These are phyloP conservation scores for Zaprionus obscuricornis DNA, from an alignment of 2,888 invertebrate species.

Conservation along the genomic window DNA sequence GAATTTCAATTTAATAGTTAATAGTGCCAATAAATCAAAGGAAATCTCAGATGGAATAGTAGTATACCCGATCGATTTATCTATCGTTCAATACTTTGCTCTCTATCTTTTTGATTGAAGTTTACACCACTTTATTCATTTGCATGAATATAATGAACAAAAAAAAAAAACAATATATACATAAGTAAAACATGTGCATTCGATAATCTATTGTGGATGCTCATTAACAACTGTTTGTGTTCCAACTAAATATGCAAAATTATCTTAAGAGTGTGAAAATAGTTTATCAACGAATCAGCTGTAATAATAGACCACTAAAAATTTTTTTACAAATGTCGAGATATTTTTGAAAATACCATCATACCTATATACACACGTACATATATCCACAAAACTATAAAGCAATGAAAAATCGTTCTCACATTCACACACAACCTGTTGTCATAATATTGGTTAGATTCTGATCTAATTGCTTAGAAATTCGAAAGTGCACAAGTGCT, in stretches of 20 bases:
- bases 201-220: too few species aligned
- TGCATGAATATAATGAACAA: too few species aligned
- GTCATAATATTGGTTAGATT: too few species aligned
- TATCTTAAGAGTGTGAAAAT: conserved; percentile 12
- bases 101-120: conserved; percentile 13
- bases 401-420: conserved; percentile 10
- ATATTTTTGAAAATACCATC: conserved; percentile 28
- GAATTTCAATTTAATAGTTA: conserved; percentile 24
- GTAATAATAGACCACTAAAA: conserved; percentile 23
- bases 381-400: conserved; percentile 18
- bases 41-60: conserved; percentile 51
- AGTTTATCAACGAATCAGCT: conserved; percentile 21
- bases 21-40: conserved; percentile 52
- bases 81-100: conserved; percentile 27
- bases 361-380: conserved; percentile 16
- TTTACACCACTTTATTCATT: too few species aligned
- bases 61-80: conserved; percentile 28
- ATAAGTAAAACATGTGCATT: too few species aligned
- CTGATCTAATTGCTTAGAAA: conserved; percentile 4
- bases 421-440: too few species aligned
- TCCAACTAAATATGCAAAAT: conserved; percentile 24
- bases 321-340: conserved; percentile 9
- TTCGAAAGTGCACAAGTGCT: conserved; percentile 25
- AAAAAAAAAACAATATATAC: too few species aligned
- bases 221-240: conserved; percentile 34